These are phyloP conservation scores for Aphis craccivora DNA, from an alignment of 1,140 invertebrate genomes.

Conservation along the genomic window DNA sequence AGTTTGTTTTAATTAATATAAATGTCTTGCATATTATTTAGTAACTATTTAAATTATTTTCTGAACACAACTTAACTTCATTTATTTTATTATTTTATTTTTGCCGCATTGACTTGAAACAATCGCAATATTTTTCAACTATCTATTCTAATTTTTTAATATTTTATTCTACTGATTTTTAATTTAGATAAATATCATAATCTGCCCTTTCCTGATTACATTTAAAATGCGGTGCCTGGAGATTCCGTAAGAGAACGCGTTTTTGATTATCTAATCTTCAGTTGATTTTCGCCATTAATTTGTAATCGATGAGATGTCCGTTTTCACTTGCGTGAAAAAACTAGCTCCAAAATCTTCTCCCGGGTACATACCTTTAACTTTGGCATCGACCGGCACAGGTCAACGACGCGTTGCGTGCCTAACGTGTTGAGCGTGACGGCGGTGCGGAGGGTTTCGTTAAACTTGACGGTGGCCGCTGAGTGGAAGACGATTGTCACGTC, in stretches of 20 bases:
- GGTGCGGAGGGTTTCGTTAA: slow-evolving; percentile 63
- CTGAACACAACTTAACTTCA: not conserved
- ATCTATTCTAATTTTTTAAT: not conserved
- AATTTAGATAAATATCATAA: not conserved
- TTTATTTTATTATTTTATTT: not conserved
- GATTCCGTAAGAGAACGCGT: too few relatives aligned
- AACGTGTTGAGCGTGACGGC: slow-evolving; percentile 63
- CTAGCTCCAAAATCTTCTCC: not conserved
- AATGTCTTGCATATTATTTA: not conserved
- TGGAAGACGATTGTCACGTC: slow-evolving; percentile 78
- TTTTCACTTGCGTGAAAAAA: too few relatives aligned
- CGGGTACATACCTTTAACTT: slow-evolving; percentile 64
- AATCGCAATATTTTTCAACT: not conserved
- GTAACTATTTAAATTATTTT: not conserved
- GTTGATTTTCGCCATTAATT: too few relatives aligned
- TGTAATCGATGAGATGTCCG: too few relatives aligned
- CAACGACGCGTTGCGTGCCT: slow-evolving; percentile 63
- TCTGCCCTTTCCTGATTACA: not conserved
- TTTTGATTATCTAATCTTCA: too few relatives aligned
- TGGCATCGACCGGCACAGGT: slow-evolving; percentile 64
- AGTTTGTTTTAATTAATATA: not conserved
- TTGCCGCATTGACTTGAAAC: not conserved
- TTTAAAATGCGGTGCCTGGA: too few relatives aligned
- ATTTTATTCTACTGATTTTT: not conserved
- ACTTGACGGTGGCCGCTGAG: slow-evolving; percentile 72